Conservation (phyloP, 92 coral and sea anemone species). For the Paramuricea clavata region DNA sequence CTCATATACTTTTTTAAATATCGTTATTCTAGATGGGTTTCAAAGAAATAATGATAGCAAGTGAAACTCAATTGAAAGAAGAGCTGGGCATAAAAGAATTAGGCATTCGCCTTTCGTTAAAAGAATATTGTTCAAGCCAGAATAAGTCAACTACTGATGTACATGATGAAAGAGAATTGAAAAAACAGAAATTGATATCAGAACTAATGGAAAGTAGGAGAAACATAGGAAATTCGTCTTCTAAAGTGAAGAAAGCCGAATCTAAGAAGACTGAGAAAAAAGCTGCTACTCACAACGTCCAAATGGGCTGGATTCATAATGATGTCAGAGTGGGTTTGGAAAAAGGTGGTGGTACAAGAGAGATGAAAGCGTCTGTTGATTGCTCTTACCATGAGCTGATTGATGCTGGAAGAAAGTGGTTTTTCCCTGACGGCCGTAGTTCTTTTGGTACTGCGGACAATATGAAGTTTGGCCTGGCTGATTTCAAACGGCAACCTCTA, state of each 20-base stretch:
- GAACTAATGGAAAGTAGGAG: background rate
- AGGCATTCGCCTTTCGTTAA: constrained; percentile 1
- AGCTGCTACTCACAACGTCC: background rate
- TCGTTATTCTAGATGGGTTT: constrained; percentile 1
- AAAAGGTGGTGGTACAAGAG: constrained; percentile 3
- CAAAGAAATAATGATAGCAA: background rate
- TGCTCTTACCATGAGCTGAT: background rate
- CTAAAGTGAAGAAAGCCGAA: background rate
- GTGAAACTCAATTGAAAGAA: background rate
- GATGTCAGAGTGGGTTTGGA: background rate
- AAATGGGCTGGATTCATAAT: background rate
- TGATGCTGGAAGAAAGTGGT: background rate
- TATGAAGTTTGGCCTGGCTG: constrained; percentile 33
- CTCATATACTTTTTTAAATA: background rate
- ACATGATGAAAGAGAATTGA: background rate
- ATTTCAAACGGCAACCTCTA: constrained; percentile 21
- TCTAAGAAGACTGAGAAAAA: background rate
- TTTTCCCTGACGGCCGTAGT: constrained; percentile 44
- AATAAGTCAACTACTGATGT: background rate
- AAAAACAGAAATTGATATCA: background rate
- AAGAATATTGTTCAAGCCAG: background rate
- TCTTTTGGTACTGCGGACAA: background rate
- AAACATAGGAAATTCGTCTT: background rate
- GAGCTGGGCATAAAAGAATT: constrained; percentile 14
- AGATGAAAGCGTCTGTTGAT: background rate